phyloP scores from a whole-genome alignment of 2,797 vertebrate genomes.

The Cyclura pinguis region DNA sequence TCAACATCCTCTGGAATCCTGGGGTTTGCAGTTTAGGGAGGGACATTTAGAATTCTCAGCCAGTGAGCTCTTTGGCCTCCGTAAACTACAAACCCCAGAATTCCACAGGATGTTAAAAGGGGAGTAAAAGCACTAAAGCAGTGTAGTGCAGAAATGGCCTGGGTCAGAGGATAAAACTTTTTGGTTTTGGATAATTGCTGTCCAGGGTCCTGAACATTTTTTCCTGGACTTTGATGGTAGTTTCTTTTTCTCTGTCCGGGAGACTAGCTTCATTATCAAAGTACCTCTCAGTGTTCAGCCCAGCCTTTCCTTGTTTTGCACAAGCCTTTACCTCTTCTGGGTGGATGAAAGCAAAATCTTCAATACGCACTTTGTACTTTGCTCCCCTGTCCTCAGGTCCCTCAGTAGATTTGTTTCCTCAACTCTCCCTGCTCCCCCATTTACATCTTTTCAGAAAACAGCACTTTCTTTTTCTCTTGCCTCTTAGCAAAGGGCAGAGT shows the following conservation, averaged over 20 bases:
- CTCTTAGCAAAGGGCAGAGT: conserved; percentile 76
- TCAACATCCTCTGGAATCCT: too few relatives aligned
- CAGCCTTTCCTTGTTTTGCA: neutral
- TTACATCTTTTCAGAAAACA: conserved; percentile 67
- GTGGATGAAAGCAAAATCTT: neutral
- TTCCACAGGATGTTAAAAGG: too few relatives aligned
- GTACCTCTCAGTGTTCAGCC: neutral
- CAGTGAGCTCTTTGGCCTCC: too few relatives aligned
- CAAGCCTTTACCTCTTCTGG: neutral
- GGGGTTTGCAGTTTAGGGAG: too few relatives aligned
- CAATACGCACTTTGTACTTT: neutral
- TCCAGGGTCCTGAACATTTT: neutral
- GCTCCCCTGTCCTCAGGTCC: neutral
- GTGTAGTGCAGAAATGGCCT: too few relatives aligned
- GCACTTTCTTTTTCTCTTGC: conserved; percentile 72
- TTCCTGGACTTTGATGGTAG: too few relatives aligned
- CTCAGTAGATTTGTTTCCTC: conserved; percentile 56
- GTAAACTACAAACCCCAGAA: too few relatives aligned
- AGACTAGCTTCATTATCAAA: neutral
- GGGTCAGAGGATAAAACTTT: too few relatives aligned
- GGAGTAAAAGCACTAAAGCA: too few relatives aligned
- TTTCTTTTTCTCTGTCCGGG: neutral
- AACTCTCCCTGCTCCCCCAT: neutral
- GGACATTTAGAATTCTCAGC: too few relatives aligned
- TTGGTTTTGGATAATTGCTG: neutral